A percentile compares a stretch with the other conserved stretches of the same genome.
These are phyloP conservation scores for Chaenocephalus aceratus DNA, from an alignment of 2,113 vertebrate genomes.

Conservation along the genomic window DNA sequence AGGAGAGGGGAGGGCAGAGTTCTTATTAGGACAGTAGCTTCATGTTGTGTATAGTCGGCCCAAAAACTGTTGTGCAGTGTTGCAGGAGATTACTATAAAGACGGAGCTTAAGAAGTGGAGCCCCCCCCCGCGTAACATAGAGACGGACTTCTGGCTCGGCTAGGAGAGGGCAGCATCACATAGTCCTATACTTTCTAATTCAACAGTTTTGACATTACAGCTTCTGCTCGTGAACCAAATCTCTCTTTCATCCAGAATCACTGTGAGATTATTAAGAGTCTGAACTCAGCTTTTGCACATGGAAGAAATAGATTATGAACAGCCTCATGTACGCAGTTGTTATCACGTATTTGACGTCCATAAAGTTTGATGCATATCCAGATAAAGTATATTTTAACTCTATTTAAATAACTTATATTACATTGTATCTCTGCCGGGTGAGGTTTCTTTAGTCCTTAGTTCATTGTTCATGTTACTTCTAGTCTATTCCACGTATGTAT, in stretches of 20 bases:
- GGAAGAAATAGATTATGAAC: not conserved
- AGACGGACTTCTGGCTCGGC: not conserved
- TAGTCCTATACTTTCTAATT: slow-evolving; percentile 25
- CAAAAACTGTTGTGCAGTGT: slow-evolving; percentile 11
- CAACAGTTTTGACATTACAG: slow-evolving; percentile 32
- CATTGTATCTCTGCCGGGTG: not conserved
- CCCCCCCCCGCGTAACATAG: not conserved
- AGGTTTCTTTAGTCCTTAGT: not conserved
- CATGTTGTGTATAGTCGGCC: slow-evolving; percentile 3
- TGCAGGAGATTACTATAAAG: slow-evolving; percentile 23
- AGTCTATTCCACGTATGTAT: not conserved
- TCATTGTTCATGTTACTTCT: not conserved
- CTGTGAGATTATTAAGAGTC: not conserved
- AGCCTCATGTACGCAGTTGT: not conserved
- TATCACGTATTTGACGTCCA: not conserved
- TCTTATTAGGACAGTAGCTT: slow-evolving; percentile 26
- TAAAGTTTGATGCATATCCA: not conserved
- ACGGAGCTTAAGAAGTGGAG: slow-evolving; percentile 3
- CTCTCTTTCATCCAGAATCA: not conserved
- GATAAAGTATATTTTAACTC: not conserved
- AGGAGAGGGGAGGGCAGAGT: slow-evolving; percentile 1
- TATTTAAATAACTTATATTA: not conserved
- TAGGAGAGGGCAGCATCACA: slow-evolving; percentile 9
- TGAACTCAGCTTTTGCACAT: not conserved
- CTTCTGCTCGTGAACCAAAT: not conserved